Evolutionary conservation across 2,113 vertebrate species (phyloP), one percentile per base, ranked within the genome.

Genomic region (Monarcha castaneiventris): DNA sequence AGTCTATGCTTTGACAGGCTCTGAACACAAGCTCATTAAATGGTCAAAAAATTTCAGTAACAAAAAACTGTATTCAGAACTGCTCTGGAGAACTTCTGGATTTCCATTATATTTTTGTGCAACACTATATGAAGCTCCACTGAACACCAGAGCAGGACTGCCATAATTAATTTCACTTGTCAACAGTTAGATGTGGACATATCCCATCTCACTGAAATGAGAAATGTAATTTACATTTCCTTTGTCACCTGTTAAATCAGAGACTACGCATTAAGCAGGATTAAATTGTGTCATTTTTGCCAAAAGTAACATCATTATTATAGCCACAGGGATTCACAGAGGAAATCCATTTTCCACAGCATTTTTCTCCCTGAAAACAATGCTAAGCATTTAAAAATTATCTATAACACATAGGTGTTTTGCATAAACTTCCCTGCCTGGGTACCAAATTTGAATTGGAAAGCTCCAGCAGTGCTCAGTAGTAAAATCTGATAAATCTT

Each of bases 201-300:
- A 59, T 1, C 27, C 78, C 39, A 39, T 43, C 77, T 52, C 33
- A 10, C 30, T 79, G 55, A 85, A 87, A 79, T 23, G 49, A 84
- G 61, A 74, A 92, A 84, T 22, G 39, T 4, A 6, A 92, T 84
- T 92, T 55, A 39, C 73, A 81, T 92, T 92, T 71, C 64, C 58
- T 92, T 55, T 93, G 86, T 90, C 76, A 86, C 83, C 76, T 71
- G 44, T 63, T 86, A 52, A 84, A 89, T 80, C 51, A 30, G 46
- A 35, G 16, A 58, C 4, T 1, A 21, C 44, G 37, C n/a, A 67
- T 83, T 88, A 85, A 86, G 23, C 41, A 59, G 72, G 55, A 87
- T 87, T 93, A 89, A 96, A 64, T 49, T 32, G 59, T 33, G 48
- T 55, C 8, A 3, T 66, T 93, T 83, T 66, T 68, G 35, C 55